phyloP scores from a whole-genome alignment of 2,797 vertebrate species.

The Sebastiscus albofasciatus region DNA sequence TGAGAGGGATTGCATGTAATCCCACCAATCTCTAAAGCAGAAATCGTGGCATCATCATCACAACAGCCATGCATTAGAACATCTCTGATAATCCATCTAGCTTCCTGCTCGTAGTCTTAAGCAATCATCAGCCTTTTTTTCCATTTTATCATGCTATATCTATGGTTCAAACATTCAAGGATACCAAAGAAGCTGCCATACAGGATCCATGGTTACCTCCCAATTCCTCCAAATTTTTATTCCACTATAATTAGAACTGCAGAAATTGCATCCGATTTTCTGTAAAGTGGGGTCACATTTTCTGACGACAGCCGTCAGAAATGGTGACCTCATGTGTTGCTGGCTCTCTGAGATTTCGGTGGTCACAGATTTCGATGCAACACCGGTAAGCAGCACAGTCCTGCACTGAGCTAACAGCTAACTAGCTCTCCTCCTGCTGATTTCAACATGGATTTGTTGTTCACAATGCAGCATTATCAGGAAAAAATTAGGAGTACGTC shows the following conservation, averaged over 20 bases:
- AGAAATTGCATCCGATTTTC: not conserved
- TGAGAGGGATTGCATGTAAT: slow-evolving; percentile 68
- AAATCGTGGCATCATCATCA: slow-evolving; percentile 58
- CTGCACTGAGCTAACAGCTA: no score
- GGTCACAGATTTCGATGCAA: no score
- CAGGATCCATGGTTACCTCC: not conserved
- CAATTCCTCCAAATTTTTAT: not conserved
- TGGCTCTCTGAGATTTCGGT: no score
- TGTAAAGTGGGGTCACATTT: no score
- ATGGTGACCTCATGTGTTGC: no score
- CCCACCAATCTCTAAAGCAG: slow-evolving; percentile 58
- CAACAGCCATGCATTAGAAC: slow-evolving; percentile 38
- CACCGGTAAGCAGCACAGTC: no score
- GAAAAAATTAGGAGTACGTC: no score
- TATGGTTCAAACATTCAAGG: not conserved
- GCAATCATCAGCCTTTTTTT: not conserved
- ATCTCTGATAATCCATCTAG: slow-evolving; percentile 51
- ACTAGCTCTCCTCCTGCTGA: no score
- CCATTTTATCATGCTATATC: not conserved
- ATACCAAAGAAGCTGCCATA: not conserved
- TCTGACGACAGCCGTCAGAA: no score
- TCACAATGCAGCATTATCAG: no score
- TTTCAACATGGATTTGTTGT: no score
- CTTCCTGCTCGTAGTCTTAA: slow-evolving; percentile 8
- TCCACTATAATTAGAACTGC: not conserved